Conservation (phyloP, 2,888 invertebrate genomes). For the Cheilosia pagana region DNA sequence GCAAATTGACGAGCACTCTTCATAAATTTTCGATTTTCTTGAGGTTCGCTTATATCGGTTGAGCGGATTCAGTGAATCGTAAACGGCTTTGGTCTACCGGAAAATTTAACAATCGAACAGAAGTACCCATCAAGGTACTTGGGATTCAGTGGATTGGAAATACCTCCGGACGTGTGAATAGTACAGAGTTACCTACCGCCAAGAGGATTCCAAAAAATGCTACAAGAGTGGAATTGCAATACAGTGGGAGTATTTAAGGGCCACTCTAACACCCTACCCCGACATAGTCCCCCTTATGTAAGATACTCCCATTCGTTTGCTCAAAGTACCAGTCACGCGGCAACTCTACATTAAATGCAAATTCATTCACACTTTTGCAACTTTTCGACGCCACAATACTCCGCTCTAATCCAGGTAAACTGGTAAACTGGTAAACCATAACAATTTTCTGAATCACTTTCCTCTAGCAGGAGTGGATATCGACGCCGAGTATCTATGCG, state of each 20-base stretch:
- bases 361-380: background rate
- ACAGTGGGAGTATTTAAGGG: too few species aligned
- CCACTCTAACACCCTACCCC: too few species aligned
- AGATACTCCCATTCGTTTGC: background rate
- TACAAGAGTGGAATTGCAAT: background rate
- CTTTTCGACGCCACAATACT: background rate
- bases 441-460: slow-evolving; percentile 18
- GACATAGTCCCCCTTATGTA: too few species aligned
- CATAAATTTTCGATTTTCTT: slow-evolving; percentile 69
- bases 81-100: slow-evolving; percentile 62
- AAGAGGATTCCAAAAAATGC: background rate
- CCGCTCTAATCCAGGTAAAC: slow-evolving; percentile 8
- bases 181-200: background rate
- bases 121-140: slow-evolving; percentile 58
- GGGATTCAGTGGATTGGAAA: slow-evolving; percentile 58
- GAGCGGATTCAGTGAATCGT: slow-evolving; percentile 56
- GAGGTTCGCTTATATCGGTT: slow-evolving; percentile 51
- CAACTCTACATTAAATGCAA: slow-evolving; percentile 15
- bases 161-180: slow-evolving; percentile 1
- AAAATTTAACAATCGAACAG: slow-evolving; percentile 68
- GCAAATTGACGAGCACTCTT: slow-evolving; percentile 53
- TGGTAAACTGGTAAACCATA: slow-evolving; percentile 8
- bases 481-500: background rate
- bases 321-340: background rate
- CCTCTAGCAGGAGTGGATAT: background rate